phyloP scores from a whole-genome alignment of 2,888 invertebrate genomes.

The Phania funesta region DNA sequence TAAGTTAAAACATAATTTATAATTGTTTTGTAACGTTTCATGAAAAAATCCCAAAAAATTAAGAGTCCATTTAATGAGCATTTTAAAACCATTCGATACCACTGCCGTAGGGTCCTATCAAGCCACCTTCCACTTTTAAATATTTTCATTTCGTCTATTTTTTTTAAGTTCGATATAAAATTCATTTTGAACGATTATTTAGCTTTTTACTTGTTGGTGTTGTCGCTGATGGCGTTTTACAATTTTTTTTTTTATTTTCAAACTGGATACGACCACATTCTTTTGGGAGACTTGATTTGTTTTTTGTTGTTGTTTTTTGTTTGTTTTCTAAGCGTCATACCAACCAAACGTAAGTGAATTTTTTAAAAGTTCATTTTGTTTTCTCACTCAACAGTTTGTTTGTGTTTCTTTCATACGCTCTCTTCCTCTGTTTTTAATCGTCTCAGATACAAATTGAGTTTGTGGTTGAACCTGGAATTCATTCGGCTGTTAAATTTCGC shows the following conservation, averaged over 20 bases:
- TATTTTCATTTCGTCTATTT: constrained; percentile 7
- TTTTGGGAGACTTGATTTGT: constrained; percentile 62
- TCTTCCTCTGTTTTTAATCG: constrained; percentile 31
- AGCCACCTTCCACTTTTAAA: neutral
- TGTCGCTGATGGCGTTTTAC: constrained; percentile 53
- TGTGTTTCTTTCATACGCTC: neutral
- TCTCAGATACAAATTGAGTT: constrained; percentile 36
- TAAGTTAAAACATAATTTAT: too few relatives aligned
- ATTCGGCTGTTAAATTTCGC: constrained; percentile 56
- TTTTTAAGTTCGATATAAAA: constrained; percentile 38
- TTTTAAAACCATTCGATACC: too few relatives aligned
- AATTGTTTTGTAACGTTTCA: too few relatives aligned
- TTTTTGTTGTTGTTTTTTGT: constrained; percentile 10
- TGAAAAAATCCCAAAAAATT: too few relatives aligned
- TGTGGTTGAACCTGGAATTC: constrained; percentile 61
- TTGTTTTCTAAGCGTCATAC: constrained; percentile 45
- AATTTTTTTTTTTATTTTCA: constrained; percentile 34
- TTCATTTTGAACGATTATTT: constrained; percentile 49
- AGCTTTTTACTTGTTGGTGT: neutral
- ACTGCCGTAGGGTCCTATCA: neutral
- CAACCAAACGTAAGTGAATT: constrained; percentile 42
- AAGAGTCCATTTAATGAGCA: too few relatives aligned
- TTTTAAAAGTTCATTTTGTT: constrained; percentile 49
- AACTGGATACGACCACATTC: constrained; percentile 67
- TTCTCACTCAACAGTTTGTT: constrained; percentile 33